Conservation (phyloP, 2,113 vertebrate genomes). For the Peromyscus californicus region DNA sequence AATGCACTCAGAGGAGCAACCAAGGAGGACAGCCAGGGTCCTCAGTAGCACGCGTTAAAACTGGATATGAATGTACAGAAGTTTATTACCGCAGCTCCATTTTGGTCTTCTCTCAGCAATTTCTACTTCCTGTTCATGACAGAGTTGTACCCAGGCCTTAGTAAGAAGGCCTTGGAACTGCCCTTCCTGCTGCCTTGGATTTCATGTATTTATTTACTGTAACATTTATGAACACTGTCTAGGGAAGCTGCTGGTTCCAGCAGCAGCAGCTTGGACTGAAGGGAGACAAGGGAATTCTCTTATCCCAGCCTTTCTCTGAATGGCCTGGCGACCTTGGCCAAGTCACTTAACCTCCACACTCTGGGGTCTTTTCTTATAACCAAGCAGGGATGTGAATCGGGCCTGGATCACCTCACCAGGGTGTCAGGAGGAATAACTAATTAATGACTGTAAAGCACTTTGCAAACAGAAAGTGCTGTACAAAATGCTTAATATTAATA, state of each 20-base stretch:
- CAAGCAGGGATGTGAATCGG: slow-evolving; percentile 53
- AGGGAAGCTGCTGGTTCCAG: slow-evolving; percentile 22
- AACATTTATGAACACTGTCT: slow-evolving; percentile 64
- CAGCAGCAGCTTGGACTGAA: slow-evolving; percentile 6
- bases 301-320: slow-evolving; percentile 61
- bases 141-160: slow-evolving; percentile 50
- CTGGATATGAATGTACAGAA: neutral
- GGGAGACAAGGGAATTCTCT: slow-evolving; percentile 56
- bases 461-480: slow-evolving; percentile 83
- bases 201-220: slow-evolving; percentile 76
- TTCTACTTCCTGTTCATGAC: slow-evolving; percentile 55
- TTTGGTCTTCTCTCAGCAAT: slow-evolving; percentile 74
- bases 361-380: slow-evolving; percentile 56
- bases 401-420: slow-evolving; percentile 69
- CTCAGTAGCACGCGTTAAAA: slow-evolving; percentile 53
- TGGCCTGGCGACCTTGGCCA: slow-evolving; percentile 75
- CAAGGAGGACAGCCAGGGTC: neutral
- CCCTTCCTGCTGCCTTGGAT: neutral
- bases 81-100: slow-evolving; percentile 37
- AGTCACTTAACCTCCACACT: slow-evolving; percentile 79
- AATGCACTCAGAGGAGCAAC: slow-evolving; percentile 43
- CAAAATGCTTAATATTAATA: slow-evolving; percentile 86
- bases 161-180: neutral
- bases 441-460: slow-evolving; percentile 85
- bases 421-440: slow-evolving; percentile 83